A percentile compares a stretch with the other conserved stretches of the same genome.
These are phyloP conservation scores for Netelia melanura DNA, from an alignment of 2,888 invertebrate genomes.

Conservation along the genomic window DNA sequence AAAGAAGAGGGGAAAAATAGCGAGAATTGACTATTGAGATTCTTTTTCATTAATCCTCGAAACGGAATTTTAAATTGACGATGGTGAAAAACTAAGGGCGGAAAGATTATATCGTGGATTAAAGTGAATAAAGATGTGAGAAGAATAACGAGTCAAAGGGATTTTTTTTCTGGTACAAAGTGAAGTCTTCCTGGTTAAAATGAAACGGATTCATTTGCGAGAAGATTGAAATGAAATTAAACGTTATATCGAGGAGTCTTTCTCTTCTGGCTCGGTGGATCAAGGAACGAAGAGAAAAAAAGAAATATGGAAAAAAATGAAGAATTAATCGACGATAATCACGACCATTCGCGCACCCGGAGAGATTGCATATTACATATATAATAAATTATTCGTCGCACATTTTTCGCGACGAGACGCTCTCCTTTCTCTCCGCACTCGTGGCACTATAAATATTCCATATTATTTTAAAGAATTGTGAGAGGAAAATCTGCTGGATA, in stretches of 20 bases:
- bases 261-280: neutral
- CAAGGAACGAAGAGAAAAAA: neutral
- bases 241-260: neutral
- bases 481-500: slow-evolving; percentile 45
- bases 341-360: neutral
- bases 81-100: neutral
- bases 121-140: neutral
- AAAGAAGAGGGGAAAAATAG: neutral
- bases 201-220: neutral
- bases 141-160: neutral
- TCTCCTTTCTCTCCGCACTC: neutral
- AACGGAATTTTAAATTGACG: neutral
- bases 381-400: neutral
- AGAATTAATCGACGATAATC: slow-evolving; percentile 28
- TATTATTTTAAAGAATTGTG: slow-evolving; percentile 45
- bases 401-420: slow-evolving; percentile 12
- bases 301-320: neutral
- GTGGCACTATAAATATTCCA: slow-evolving; percentile 39
- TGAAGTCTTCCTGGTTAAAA: neutral
- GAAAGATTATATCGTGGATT: neutral
- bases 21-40: neutral
- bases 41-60: neutral
- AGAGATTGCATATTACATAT: neutral
- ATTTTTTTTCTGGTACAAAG: neutral
- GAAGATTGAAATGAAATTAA: neutral